These are phyloP conservation scores for Protaetia brevitarsis DNA, from an alignment of 1,140 invertebrate genomes.

Conservation along the genomic window DNA sequence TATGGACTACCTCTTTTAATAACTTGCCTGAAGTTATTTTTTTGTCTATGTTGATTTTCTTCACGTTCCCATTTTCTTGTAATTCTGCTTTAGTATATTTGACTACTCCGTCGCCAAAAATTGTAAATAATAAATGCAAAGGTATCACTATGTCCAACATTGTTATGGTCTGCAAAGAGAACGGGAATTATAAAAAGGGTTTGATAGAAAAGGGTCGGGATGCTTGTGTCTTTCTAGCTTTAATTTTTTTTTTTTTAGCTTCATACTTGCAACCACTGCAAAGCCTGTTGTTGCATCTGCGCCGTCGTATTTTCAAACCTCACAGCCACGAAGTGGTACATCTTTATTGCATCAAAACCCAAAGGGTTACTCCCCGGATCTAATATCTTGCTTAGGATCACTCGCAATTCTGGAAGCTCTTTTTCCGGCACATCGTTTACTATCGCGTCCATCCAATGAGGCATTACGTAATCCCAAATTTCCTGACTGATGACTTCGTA, in stretches of 20 bases:
- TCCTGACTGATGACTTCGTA: slow-evolving; percentile 96
- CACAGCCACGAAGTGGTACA: slow-evolving; percentile 92
- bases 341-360: slow-evolving; percentile 88
- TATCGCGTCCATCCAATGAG: slow-evolving; percentile 97
- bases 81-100: slow-evolving; percentile 60
- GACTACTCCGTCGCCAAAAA: slow-evolving; percentile 85
- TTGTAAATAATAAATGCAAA: slow-evolving; percentile 77
- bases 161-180: slow-evolving; percentile 63
- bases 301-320: slow-evolving; percentile 82
- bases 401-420: slow-evolving; percentile 87
- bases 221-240: no score
- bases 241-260: no score
- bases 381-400: slow-evolving; percentile 92
- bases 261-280: slow-evolving; percentile 89
- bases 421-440: slow-evolving; percentile 91
- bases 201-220: slow-evolving; percentile 6
- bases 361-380: slow-evolving; percentile 94
- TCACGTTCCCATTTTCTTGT: slow-evolving; percentile 45
- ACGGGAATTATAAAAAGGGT: slow-evolving; percentile 43
- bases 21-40: background rate
- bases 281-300: slow-evolving; percentile 87
- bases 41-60: background rate
- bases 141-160: slow-evolving; percentile 87
- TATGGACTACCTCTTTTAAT: slow-evolving; percentile 23
- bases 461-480: slow-evolving; percentile 98